phyloP scores from a whole-genome alignment of 2,888 invertebrate species.

The Ypsolopha scabrella region DNA sequence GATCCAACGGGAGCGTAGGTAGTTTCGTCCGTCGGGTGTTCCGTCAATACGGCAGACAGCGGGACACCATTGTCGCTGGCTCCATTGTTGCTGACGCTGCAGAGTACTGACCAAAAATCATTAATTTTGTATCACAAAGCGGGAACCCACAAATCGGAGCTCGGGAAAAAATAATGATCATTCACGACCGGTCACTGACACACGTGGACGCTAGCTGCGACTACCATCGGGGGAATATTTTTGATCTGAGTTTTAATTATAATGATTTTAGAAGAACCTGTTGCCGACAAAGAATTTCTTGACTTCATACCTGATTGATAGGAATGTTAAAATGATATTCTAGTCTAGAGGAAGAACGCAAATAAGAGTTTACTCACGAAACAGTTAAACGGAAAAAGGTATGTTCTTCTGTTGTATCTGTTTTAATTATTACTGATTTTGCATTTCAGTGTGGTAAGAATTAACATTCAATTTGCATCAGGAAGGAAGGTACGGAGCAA shows the following conservation, averaged over 20 bases:
- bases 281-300: conserved; percentile 15
- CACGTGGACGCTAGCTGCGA: conserved; percentile 29
- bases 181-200: conserved; percentile 60
- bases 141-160: conserved; percentile 65
- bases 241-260: conserved; percentile 56
- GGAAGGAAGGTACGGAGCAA: too few relatives aligned
- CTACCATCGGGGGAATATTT: conserved; percentile 25
- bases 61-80: conserved; percentile 63
- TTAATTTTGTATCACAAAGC: conserved; percentile 69
- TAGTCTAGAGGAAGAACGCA: too few relatives aligned
- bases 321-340: too few relatives aligned
- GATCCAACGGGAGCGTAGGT: conserved; percentile 53
- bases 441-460: too few relatives aligned
- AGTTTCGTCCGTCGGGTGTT: conserved; percentile 31
- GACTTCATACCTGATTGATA: too few relatives aligned
- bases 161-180: conserved; percentile 55
- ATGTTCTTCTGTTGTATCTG: too few relatives aligned
- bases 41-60: conserved; percentile 66
- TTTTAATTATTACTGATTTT: too few relatives aligned
- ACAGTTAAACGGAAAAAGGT: too few relatives aligned
- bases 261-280: conserved; percentile 19
- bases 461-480: too few relatives aligned
- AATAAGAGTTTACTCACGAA: too few relatives aligned
- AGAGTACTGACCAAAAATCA: conserved; percentile 66
- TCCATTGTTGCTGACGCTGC: conserved; percentile 51